Evolutionary conservation across 1,140 invertebrate genomes (phyloP), one percentile per base, ranked within the genome.

Genomic region (Sarcophaga peregrina): DNA sequence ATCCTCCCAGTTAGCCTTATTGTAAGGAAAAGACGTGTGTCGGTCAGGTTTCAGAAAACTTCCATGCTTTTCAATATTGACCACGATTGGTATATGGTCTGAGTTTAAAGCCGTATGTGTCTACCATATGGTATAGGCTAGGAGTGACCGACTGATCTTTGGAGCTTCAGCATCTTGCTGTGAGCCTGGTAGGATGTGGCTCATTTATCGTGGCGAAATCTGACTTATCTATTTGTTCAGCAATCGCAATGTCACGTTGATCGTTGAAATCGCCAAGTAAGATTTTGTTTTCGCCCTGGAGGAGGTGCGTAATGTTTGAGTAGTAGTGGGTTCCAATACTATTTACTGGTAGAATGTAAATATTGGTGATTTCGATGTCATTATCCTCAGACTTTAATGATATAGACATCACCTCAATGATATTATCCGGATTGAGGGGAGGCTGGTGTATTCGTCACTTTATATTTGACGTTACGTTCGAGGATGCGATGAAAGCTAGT

Each of bases 241-340:
- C n/a, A 25, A 73, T 73, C 4, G 5, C 6, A 20, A 25, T 25
- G 5, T 37, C 68, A 6, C 68, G 68, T 0, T 5, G 8, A 5
- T 73, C 68, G 37, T 73, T 73, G 68, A 73, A 73, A 25, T 73
- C 20, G 9, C 68, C 68, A 4, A 73, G 68, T 20, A 73, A 8
- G 10, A 73, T 25, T 20, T 25, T 10, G 20, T 73, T 73, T 2
- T 73, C 68, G 9, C 68, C 68, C 13, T 52, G 50, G 8, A 52
- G 5, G 50, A 52, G 50, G 13, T 52, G 50, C 0, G 25, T 10
- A 20, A 25, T 73, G 68, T 9, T 1, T 20, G 68, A 10, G 20
- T 25, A 20, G 11, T 73, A 37, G 37, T 10, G 9, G 20, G 68
- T 5, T 9, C 68, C 8, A 25, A 37, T 17, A 20, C 68, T 73